Conservation (phyloP, 2,888 invertebrate species). For the Gnatocerus cornutus region DNA sequence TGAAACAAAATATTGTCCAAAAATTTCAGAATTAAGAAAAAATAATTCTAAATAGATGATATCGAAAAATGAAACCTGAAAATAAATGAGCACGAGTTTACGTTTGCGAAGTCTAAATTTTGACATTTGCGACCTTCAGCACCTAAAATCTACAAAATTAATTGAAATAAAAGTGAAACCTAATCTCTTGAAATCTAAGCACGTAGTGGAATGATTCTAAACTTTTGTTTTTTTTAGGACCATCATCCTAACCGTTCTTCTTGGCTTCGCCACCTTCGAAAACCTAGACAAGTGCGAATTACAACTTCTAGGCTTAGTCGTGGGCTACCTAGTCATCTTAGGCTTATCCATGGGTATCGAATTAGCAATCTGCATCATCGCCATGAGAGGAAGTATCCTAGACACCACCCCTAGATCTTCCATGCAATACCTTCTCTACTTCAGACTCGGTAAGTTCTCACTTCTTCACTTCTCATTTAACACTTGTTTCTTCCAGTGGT, state of each 20-base stretch:
- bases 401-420: conserved; percentile 82
- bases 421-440: conserved; percentile 87
- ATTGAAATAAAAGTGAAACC: too few relatives aligned
- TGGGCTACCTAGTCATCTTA: conserved; percentile 78
- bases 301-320: conserved; percentile 75
- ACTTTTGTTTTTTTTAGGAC: conserved; percentile 75
- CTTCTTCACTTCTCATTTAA: too few relatives aligned
- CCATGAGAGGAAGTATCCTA: conserved; percentile 86
- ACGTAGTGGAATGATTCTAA: too few relatives aligned
- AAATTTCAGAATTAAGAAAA: too few relatives aligned
- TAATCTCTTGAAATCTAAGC: too few relatives aligned
- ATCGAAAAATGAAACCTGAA: too few relatives aligned
- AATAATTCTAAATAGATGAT: too few relatives aligned
- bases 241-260: conserved; percentile 74
- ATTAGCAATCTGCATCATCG: conserved; percentile 81
- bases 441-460: conserved; percentile 79
- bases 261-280: conserved; percentile 76
- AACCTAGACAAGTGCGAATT: conserved; percentile 71
- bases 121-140: too few relatives aligned
- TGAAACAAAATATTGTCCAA: too few relatives aligned
- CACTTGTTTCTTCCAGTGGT: conserved; percentile 74
- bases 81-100: too few relatives aligned
- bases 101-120: too few relatives aligned
- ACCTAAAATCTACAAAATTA: too few relatives aligned
- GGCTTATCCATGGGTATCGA: conserved; percentile 78